A percentile compares a stretch with the other conserved stretches of the same genome.
phyloP scores from a whole-genome alignment of 2,797 vertebrate genomes.

The Neostethus bicornis region DNA sequence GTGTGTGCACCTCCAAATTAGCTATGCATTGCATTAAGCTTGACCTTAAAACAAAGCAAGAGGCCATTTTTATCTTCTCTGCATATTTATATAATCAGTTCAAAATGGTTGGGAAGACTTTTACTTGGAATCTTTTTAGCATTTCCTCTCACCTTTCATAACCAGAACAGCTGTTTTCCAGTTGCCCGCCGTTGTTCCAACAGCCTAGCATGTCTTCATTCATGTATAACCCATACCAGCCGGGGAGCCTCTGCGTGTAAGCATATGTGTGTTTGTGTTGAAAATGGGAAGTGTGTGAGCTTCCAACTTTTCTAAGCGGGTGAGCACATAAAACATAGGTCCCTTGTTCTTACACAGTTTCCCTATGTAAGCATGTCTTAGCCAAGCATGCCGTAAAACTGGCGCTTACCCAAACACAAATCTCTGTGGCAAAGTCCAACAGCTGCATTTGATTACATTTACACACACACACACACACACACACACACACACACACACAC shows the following conservation, averaged over 20 bases:
- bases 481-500: conserved; percentile 67
- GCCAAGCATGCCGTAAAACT: conserved; percentile 52
- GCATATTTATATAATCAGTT: conserved; percentile 42
- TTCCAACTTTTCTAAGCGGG: conserved; percentile 30
- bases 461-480: conserved; percentile 60
- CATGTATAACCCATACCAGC: conserved; percentile 56
- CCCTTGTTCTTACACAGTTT: conserved; percentile 64
- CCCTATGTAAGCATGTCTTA: conserved; percentile 65
- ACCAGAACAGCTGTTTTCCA: conserved; percentile 70
- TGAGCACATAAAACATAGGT: conserved; percentile 53
- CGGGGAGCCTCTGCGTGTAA: conserved; percentile 38
- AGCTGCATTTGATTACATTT: conserved; percentile 79
- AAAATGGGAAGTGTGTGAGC: conserved; percentile 41
- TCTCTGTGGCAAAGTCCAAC: conserved; percentile 64
- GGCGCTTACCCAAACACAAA: conserved; percentile 71
- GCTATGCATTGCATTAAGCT: conserved; percentile 61
- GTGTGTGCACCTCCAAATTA: conserved; percentile 50
- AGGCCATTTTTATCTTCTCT: conserved; percentile 23
- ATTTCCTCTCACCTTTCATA: conserved; percentile 32
- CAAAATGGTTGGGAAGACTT: conserved; percentile 33
- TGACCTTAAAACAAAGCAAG: conserved; percentile 64
- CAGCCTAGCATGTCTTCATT: conserved; percentile 65
- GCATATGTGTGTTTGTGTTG: conserved; percentile 44
- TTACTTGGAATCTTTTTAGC: conserved; percentile 27
- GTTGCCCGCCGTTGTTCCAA: conserved; percentile 64